Percentiles rank a stretch among this genome's conserved stretches.
Conservation (phyloP, 2,797 vertebrate genomes). For the Peromyscus attwateri region DNA sequence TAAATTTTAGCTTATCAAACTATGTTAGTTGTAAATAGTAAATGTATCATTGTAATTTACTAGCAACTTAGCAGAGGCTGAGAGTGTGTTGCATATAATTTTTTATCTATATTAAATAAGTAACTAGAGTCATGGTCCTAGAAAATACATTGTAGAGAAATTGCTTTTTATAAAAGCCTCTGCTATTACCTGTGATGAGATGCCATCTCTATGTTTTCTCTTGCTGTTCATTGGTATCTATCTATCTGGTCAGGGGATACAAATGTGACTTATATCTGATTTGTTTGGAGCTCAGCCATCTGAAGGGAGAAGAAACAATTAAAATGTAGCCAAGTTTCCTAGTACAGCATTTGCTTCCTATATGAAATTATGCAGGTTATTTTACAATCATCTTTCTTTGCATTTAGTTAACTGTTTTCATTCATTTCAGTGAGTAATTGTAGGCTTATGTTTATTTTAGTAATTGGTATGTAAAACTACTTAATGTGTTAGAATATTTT, state of each 20-base stretch:
- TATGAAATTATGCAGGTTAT: constrained; percentile 51
- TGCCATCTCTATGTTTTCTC: neutral
- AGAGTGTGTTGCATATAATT: neutral
- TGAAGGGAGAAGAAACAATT: constrained; percentile 44
- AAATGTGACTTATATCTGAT: neutral
- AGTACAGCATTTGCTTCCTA: neutral
- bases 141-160: neutral
- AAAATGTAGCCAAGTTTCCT: constrained; percentile 33
- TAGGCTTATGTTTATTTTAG: constrained; percentile 19
- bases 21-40: neutral
- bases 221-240: neutral
- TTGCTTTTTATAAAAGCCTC: neutral
- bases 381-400: neutral
- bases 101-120: neutral
- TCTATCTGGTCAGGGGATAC: neutral
- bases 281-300: constrained; percentile 14
- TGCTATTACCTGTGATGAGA: constrained; percentile 15
- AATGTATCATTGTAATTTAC: constrained; percentile 4
- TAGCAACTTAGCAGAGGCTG: constrained; percentile 7
- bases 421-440: constrained; percentile 37
- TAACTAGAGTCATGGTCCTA: neutral
- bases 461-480: neutral
- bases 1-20: constrained; percentile 37
- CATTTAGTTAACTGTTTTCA: constrained; percentile 26
- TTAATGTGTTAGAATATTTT: constrained; percentile 52